These are phyloP conservation scores for Desmophyllum pertusum DNA, from an alignment of 92 coral and sea anemone genomes.

Conservation along the genomic window DNA sequence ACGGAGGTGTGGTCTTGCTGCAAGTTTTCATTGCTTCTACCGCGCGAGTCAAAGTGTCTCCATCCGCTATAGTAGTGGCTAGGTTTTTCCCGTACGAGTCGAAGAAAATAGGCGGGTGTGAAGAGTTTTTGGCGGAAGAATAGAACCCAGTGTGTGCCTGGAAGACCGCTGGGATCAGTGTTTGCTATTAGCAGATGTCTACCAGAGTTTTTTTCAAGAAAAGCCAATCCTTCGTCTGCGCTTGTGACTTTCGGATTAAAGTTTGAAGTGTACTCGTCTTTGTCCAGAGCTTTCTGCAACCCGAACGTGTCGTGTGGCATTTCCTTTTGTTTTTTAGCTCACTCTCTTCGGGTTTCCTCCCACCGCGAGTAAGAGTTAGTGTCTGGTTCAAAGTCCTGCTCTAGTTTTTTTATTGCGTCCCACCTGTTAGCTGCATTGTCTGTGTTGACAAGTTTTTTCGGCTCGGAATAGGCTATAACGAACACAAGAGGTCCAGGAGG, in stretches of 20 bases:
- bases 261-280: neutral
- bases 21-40: neutral
- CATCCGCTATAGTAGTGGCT: neutral
- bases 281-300: neutral
- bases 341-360: neutral
- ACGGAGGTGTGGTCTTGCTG: neutral
- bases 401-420: neutral
- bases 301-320: neutral
- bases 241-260: neutral
- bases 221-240: neutral
- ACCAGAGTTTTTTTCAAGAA: neutral
- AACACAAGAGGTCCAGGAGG: conserved; percentile 11
- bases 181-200: neutral
- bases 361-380: neutral
- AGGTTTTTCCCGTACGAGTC: neutral
- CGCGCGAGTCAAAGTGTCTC: neutral
- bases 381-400: neutral
- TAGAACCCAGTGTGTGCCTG: neutral
- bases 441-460: neutral
- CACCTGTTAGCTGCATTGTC: conserved; percentile 4
- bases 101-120: conserved; percentile 3
- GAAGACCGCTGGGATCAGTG: neutral
- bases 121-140: neutral
- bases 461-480: conserved; percentile 2
- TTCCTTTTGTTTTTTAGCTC: neutral